Base-by-base conservation (phyloP, 2,888 invertebrate genomes). In the Gortyna flavago region DNA sequence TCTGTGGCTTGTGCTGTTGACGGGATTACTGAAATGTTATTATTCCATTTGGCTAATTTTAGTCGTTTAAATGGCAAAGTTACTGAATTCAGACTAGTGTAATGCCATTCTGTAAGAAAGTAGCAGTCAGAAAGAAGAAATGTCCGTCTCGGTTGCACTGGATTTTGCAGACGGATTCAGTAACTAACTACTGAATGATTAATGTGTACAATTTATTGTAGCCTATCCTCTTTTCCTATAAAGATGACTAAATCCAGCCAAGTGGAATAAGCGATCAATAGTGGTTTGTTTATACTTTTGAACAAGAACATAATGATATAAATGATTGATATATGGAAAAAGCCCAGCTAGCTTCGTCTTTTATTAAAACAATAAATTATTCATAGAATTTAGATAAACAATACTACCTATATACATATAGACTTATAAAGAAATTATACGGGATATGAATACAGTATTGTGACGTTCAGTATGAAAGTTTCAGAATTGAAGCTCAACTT, bases 321-420 rank as follows among this genome's bases (percentile, higher is more conserved):
- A 77, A 64, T 35, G 32, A 48, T 48, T 74, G 35, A 64, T 44
- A 25, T 44, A 65, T 32, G 77, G 61, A 75, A 81, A 81, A 64
- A 38, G 73, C 73, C 29, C 21, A 71, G 25, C 38, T 38, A 54
- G 48, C 13, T 64, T 41, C n/a, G 4, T 32, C n/a, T 77, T 62
- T 64, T 64, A 32, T 64, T 57, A 65, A 16, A 74, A 64, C 32
- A 75, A 81, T 65, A 18, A 57, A 57, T 81, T 62, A 32, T 78
- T 78, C 82, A 75, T 48, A 48, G 64, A 57, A 57, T 75, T 48
- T 21, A 81, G 64, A 65, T 75, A 82, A 62, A 48, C 54, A 57
- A 74, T 44, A 44, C 18, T 73, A 35, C 35, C 18, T 73, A 38
- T 21, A 6, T 25, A 21, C 35, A 6, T 25, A n/a, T 18, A n/a